phyloP scores from a whole-genome alignment of 2,113 vertebrate genomes.

The Panurus biarmicus region DNA sequence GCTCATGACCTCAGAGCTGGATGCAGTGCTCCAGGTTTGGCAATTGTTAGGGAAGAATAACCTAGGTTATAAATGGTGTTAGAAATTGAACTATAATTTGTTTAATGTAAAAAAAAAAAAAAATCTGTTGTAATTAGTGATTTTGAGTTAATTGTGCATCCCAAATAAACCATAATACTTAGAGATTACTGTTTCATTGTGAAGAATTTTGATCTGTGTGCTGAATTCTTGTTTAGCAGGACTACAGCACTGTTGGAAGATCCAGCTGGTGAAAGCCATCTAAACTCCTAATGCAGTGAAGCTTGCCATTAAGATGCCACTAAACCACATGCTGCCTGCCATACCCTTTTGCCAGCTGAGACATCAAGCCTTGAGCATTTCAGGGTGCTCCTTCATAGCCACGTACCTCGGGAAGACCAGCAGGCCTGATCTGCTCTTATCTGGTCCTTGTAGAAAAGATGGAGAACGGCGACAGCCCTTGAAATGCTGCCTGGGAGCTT shows the following conservation, averaged over 20 bases:
- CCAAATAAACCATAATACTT: background rate
- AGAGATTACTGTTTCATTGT: background rate
- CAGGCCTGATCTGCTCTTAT: background rate
- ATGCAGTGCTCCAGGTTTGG: background rate
- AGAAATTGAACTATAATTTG: background rate
- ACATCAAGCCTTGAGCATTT: background rate
- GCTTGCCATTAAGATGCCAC: background rate
- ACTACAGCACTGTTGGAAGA: background rate
- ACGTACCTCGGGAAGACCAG: fast-evolving
- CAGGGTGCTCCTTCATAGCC: background rate
- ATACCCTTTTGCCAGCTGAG: background rate
- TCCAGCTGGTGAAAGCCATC: background rate
- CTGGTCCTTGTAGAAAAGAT: background rate
- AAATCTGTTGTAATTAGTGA: background rate
- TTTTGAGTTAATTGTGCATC: background rate
- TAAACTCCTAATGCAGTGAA: background rate
- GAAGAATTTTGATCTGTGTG: background rate
- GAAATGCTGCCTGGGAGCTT: background rate
- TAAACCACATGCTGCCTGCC: background rate
- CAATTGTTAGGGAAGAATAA: background rate
- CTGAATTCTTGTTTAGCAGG: background rate
- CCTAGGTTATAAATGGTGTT: background rate
- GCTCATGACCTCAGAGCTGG: background rate
- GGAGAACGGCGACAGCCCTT: background rate
- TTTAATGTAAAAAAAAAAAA: background rate